Evolutionary conservation across 2,888 invertebrate genomes (phyloP), one percentile per base, ranked within the genome.

Genomic region (Pyrochroa serraticornis): DNA sequence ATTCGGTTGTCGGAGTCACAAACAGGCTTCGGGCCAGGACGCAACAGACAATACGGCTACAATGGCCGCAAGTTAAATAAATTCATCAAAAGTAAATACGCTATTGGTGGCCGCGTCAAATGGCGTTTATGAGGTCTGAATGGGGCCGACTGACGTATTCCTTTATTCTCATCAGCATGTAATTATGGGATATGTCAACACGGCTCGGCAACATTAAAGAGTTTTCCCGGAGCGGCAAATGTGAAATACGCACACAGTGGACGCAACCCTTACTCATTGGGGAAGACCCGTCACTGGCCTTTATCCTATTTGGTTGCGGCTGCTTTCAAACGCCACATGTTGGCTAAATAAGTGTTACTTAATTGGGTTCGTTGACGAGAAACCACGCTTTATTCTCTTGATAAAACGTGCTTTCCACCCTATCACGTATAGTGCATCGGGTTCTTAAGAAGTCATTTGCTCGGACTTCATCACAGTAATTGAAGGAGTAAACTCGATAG

Each of bases 261-360:
- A 38, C 50, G 39, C 56, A 49, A 50, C 56, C 50, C 50, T 49
- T 50, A 43, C 47, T 48, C 55, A 48, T 7, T 50, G 46, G 47
- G 46, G 58, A 47, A 43, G 57, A 50, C 50, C 57, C 57, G 59
- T 60, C 62, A 51, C 54, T 56, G 59, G 33, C 57, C 62, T 58
- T 58, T 58, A 60, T 60, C 63, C 60, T 48, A 51, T 60, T 54
- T 55, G 47, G 50, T 44, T 51, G 60, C 50, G 59, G 59, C 39
- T 42, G 54, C 54, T 58, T 63, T 60, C 60, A 55, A 63, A 58
- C 50, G 57, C 52, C 58, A 57, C 59, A 60, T 60, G 60, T 63
- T 60, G 60, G 63, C 54, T 54, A 58, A 63, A 60, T 63, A 63
- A 60, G 60, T 60, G 63, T 58, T 63, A 48, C 45, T 57, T 63